These are phyloP conservation scores for Drosophila nr. medialis DNA, from an alignment of 2,888 invertebrate species.

Conservation along the genomic window DNA sequence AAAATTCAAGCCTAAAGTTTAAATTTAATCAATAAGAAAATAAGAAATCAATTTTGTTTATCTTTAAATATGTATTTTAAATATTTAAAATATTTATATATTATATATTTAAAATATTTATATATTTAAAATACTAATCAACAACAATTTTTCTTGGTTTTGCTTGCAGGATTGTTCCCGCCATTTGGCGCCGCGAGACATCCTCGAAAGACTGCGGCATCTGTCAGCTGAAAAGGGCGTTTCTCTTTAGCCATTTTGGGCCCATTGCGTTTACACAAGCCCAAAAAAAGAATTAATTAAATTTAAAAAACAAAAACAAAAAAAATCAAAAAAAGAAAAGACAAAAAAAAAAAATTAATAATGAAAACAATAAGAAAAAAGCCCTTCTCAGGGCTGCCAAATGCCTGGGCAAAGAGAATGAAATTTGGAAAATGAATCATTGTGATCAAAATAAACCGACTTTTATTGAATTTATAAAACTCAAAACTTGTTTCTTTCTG, in stretches of 20 bases:
- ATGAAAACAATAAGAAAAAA: constrained; percentile 50
- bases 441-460: constrained; percentile 78
- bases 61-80: neutral
- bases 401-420: constrained; percentile 76
- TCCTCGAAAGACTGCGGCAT: constrained; percentile 55
- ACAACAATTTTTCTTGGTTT: neutral
- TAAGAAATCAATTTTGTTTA: neutral
- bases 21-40: neutral
- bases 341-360: constrained; percentile 19
- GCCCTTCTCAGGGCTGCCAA: constrained; percentile 84
- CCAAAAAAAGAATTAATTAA: constrained; percentile 29
- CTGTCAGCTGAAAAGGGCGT: constrained; percentile 39
- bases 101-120: neutral
- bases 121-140: constrained; percentile 4
- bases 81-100: neutral
- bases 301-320: constrained; percentile 25
- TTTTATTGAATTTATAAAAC: constrained; percentile 71
- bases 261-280: constrained; percentile 29
- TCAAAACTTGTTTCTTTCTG: constrained; percentile 1
- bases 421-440: constrained; percentile 71
- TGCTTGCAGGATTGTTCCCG: constrained; percentile 39
- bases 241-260: constrained; percentile 30
- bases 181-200: constrained; percentile 21
- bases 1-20: neutral
- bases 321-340: constrained; percentile 8